Conservation (phyloP, 2,113 vertebrate genomes). For the Centropus bengalensis region DNA sequence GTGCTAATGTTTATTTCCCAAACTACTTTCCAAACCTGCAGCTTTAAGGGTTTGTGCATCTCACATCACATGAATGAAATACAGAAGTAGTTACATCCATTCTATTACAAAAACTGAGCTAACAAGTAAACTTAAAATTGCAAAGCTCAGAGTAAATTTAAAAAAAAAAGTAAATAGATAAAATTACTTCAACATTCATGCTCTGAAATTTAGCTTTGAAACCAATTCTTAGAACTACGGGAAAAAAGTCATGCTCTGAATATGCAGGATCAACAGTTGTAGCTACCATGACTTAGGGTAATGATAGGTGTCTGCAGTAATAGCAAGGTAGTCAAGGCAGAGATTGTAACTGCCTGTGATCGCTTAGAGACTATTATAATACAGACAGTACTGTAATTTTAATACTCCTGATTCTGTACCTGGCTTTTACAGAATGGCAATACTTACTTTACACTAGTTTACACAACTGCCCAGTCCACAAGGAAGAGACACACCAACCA, state of each 20-base stretch:
- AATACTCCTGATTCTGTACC: not conserved
- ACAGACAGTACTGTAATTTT: not conserved
- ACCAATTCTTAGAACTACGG: not conserved
- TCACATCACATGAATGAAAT: not conserved
- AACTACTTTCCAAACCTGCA: not conserved
- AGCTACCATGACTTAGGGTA: not conserved
- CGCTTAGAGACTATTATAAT: not conserved
- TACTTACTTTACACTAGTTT: not conserved
- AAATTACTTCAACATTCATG: not conserved
- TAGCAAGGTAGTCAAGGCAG: not conserved
- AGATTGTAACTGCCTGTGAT: not conserved
- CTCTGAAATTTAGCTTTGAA: not conserved
- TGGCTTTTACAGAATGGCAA: not conserved
- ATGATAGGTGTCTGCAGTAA: fast-evolving
- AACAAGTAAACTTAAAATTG: not conserved
- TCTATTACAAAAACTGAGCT: not conserved
- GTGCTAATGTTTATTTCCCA: not conserved
- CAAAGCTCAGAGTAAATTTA: not conserved
- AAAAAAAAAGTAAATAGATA: not conserved
- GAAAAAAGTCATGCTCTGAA: not conserved
- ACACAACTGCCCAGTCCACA: fast-evolving
- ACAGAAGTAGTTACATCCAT: not conserved
- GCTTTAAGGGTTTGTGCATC: not conserved
- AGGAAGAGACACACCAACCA: not conserved
- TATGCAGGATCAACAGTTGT: not conserved